phyloP scores from a whole-genome alignment of 2,797 vertebrate species.

The Hybognathus amarus region DNA sequence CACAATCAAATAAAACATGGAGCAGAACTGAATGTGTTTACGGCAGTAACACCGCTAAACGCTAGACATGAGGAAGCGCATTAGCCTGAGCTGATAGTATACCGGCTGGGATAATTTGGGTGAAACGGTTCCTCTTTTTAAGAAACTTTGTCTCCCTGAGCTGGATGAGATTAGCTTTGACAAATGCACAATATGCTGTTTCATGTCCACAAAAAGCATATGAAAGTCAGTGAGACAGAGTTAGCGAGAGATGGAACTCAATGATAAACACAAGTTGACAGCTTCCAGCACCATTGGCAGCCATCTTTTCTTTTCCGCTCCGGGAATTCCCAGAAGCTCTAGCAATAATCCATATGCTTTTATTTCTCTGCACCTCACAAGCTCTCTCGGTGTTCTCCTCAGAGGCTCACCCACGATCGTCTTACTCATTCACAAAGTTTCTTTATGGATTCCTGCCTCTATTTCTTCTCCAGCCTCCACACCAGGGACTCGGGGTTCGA shows the following conservation, averaged over 20 bases:
- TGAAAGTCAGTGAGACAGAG: constrained; percentile 45
- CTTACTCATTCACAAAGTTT: constrained; percentile 65
- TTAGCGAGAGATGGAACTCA: constrained; percentile 36
- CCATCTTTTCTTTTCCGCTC: constrained; percentile 38
- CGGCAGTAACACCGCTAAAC: background rate
- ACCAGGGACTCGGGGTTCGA: constrained; percentile 44
- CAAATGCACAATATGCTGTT: constrained; percentile 58
- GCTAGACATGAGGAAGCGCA: background rate
- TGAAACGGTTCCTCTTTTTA: constrained; percentile 38
- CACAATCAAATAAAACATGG: constrained; percentile 6
- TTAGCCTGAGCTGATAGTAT: constrained; percentile 13
- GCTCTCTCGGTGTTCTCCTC: constrained; percentile 64
- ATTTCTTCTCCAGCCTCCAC: constrained; percentile 51
- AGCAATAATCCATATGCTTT: constrained; percentile 51
- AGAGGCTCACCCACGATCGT: constrained; percentile 45
- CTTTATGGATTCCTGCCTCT: constrained; percentile 58
- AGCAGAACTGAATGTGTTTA: constrained; percentile 1
- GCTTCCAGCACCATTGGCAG: constrained; percentile 37
- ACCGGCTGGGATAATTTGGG: constrained; percentile 13
- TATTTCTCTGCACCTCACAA: constrained; percentile 52
- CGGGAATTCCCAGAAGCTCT: constrained; percentile 50
- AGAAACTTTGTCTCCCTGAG: constrained; percentile 36
- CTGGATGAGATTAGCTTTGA: constrained; percentile 51
- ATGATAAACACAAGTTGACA: constrained; percentile 55
- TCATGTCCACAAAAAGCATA: constrained; percentile 55